Base-by-base conservation (phyloP, 2,888 invertebrate genomes). In the Diploptera punctata region DNA sequence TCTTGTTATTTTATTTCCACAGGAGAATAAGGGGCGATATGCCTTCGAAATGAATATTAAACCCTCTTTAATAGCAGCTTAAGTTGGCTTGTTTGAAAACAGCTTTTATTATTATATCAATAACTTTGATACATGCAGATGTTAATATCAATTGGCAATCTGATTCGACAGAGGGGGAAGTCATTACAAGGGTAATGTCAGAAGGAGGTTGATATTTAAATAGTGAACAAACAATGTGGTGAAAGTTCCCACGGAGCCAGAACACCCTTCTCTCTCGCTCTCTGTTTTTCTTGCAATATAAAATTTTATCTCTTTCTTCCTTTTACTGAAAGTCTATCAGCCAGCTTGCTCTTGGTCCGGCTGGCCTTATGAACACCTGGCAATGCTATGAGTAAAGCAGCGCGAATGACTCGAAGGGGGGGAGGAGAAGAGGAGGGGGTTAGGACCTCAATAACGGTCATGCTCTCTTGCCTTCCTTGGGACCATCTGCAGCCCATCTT, bases 361-460 rank as follows among this genome's bases (percentile, higher is more conserved):
- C 57, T 29, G 26, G 26, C 57, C 57, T 57, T 24, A 57, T 57
- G 69, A 61, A 69, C 69, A 69, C 69, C 69, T 69, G 69, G 69
- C 31, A 60, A 44, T 21, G 24, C 61, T 31, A 33, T 21, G 62
- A 26, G 29, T 26, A 38, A 38, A 38, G 38, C n/a, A 62, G 62
- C 38, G 54, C 54, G 68, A 67, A 49, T 69, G 44, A 60, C 47
- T 43, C 43, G 68, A 3, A 31, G 21, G 33, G 19, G 24, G 19
- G 31, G 5, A 13, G n/a, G 68, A 19, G 52, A 31, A 19, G 52
- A 33, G 52, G 31, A 21, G 33, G 31, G 68, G 54, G 54, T 43
- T 68, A 38, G 57, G 68, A 68, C 68, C 68, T 68, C 68, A 68
- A 68, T 68, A 68, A 68, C 68, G 68, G 68, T 68, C 68, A 57